Base-by-base conservation (phyloP, 2,888 invertebrate species). In the Artemia sp. region DNA sequence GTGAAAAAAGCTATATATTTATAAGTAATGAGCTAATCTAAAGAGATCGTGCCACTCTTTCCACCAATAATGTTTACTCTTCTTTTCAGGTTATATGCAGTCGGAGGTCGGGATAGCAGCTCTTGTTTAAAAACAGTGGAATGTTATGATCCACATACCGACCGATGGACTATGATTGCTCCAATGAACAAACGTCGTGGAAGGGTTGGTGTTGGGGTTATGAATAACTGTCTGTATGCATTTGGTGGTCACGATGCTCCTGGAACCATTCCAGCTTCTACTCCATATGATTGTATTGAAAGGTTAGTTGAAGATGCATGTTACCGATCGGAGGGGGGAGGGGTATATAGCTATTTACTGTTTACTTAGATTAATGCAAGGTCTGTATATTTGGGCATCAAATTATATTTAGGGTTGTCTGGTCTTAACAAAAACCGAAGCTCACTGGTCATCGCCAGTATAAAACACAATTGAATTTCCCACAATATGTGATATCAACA, bases 211-310 rank as follows among this genome's bases (percentile, higher is more conserved):
- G 92, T 91, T 24, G 89, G 90, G 70, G 90, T 90, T 0, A 86
- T 89, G 51, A 88, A 90, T 77, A 92, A 92, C 0, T 91, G 84
- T 78, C 81, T 95, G 69, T 95, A 93, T 79, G 94, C 92, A 2
- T 81, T 94, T 73, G 94, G 95, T 51, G 94, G 95, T 0, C 92
- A 94, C 79, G 94, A 94, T 79, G 90, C 92, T 11, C 92, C 94
- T 0, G 89, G 90, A 50, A 89, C 88, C 75, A 89, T 89, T 80
- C 89, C 89, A 0, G 84, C 86, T 70, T 89, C 91, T 6, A 85
- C 85, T 70, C 83, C 92, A 75, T 89, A 92, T 74, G 89, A 90
- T 74, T 92, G 92, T 76, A 91, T 93, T 12, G 93, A 94, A 81
- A 85, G 92, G 78, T 92, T 38, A 38, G 38, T 38, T 38, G 38